phyloP scores from a whole-genome alignment of 2,797 vertebrate genomes.

The Pseudochirops cupreus region DNA sequence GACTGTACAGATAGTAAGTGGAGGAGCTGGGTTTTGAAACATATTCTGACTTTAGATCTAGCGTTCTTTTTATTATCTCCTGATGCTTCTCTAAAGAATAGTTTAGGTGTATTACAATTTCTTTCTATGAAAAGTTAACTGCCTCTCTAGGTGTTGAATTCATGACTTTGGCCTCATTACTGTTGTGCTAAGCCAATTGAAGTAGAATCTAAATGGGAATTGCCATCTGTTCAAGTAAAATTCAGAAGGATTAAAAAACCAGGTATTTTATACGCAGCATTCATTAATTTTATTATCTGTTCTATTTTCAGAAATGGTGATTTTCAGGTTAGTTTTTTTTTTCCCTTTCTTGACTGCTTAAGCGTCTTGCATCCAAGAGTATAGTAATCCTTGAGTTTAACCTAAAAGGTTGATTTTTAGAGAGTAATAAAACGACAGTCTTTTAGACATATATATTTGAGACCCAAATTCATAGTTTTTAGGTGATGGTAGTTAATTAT shows the following conservation, averaged over 20 bases:
- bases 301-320: conserved; percentile 53
- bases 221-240: conserved; percentile 37
- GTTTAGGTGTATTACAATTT: background rate
- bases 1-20: background rate
- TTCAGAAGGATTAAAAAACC: conserved; percentile 13
- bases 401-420: conserved; percentile 28
- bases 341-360: background rate
- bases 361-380: conserved; percentile 32
- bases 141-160: conserved; percentile 15
- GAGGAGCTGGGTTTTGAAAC: background rate
- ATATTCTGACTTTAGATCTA: background rate
- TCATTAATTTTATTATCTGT: conserved; percentile 25
- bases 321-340: conserved; percentile 17
- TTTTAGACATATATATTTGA: conserved; percentile 21
- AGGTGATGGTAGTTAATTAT: conserved; percentile 25
- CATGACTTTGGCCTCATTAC: conserved; percentile 33
- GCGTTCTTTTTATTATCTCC: background rate
- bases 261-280: background rate
- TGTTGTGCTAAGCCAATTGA: conserved; percentile 26
- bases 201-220: conserved; percentile 46
- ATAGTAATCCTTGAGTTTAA: background rate
- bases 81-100: background rate
- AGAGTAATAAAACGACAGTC: conserved; percentile 6
- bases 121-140: conserved; percentile 44
- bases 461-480: conserved; percentile 3